These are phyloP conservation scores for Galerucella nymphaeae DNA, from an alignment of 2,888 invertebrate species.

Conservation along the genomic window DNA sequence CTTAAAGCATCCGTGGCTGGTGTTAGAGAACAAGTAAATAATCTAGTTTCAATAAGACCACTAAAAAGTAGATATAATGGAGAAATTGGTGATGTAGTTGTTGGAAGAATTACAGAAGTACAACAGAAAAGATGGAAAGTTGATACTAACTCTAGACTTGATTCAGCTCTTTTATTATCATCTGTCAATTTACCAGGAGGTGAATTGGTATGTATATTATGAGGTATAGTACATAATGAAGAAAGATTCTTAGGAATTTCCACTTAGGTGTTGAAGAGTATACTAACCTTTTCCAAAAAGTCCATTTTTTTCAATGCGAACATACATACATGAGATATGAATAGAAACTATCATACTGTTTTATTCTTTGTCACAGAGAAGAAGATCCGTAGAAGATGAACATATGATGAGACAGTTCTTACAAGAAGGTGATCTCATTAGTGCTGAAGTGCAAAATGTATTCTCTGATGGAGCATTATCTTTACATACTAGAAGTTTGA, in stretches of 20 bases:
- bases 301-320: too few species aligned
- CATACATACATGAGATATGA: too few species aligned
- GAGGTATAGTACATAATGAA: not conserved
- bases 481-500: constrained; percentile 93
- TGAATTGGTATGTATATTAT: constrained; percentile 77
- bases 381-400: constrained; percentile 95
- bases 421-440: constrained; percentile 95
- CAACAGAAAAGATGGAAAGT: constrained; percentile 96
- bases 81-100: constrained; percentile 96
- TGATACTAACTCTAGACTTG: constrained; percentile 90
- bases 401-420: constrained; percentile 96
- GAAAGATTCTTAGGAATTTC: too few species aligned
- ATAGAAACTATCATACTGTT: not conserved
- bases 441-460: constrained; percentile 96
- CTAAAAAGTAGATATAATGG: constrained; percentile 91
- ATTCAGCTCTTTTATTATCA: constrained; percentile 87
- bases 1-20: constrained; percentile 95
- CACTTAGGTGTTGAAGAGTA: too few species aligned
- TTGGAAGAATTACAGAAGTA: constrained; percentile 94
- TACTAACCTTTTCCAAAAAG: too few species aligned
- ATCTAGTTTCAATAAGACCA: constrained; percentile 91
- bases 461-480: constrained; percentile 92
- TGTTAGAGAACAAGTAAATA: constrained; percentile 92
- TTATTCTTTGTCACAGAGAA: constrained; percentile 69
- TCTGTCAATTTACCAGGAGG: constrained; percentile 98